These are phyloP conservation scores for Ceratotherium simum DNA, from an alignment of 2,113 vertebrate species.

Conservation along the genomic window DNA sequence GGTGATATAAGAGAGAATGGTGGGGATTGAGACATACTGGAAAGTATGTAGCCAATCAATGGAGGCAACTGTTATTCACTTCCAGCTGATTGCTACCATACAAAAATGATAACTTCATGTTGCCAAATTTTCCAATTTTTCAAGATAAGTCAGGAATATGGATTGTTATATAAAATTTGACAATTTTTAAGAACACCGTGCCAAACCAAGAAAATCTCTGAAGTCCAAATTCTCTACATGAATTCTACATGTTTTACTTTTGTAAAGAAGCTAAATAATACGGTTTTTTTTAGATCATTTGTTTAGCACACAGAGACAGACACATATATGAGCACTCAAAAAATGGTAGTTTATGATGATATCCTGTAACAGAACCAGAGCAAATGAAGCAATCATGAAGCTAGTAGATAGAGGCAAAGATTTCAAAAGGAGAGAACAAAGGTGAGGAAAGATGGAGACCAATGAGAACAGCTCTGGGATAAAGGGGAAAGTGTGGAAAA, in stretches of 20 bases:
- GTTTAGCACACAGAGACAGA: background rate
- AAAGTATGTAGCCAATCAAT: background rate
- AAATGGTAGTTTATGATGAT: background rate
- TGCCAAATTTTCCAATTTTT: background rate
- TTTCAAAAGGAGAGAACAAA: background rate
- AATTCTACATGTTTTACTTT: slow-evolving; percentile 47
- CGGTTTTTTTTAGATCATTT: background rate
- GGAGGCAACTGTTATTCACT: background rate
- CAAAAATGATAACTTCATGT: background rate
- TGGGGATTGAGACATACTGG: background rate
- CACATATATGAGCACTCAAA: background rate
- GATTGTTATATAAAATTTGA: background rate
- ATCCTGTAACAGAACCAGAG: background rate
- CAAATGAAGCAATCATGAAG: background rate
- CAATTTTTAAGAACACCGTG: background rate
- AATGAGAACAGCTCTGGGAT: background rate
- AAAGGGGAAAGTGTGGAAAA: background rate
- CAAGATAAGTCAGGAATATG: background rate
- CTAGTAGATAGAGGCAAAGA: background rate
- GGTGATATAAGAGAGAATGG: background rate
- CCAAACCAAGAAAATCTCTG: background rate
- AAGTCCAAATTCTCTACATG: background rate
- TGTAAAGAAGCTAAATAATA: background rate
- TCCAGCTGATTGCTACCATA: background rate
- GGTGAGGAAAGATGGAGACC: background rate